These are phyloP conservation scores for Papilio glaucus DNA, from an alignment of 1,140 invertebrate genomes.

Conservation along the genomic window DNA sequence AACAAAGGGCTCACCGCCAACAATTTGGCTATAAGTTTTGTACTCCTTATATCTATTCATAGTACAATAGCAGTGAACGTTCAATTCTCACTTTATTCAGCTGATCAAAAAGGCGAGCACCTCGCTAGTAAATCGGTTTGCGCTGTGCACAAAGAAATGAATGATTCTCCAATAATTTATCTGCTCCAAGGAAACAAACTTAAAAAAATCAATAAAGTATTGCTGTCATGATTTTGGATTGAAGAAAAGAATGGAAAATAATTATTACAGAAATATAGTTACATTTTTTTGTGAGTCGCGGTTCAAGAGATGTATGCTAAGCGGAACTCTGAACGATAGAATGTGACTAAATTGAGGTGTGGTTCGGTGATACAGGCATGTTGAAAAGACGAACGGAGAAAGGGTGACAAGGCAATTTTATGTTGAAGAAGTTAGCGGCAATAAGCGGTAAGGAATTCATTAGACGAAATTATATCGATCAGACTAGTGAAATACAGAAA, in stretches of 20 bases:
- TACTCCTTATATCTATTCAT: neutral
- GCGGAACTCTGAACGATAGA: too few species aligned
- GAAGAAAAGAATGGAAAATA: neutral
- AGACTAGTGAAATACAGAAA: too few species aligned
- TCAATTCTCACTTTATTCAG: slow-evolving; percentile 12
- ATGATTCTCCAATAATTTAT: slow-evolving; percentile 27
- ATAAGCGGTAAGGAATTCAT: too few species aligned
- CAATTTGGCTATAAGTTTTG: neutral
- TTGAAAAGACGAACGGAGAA: too few species aligned
- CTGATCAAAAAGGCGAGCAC: slow-evolving; percentile 30
- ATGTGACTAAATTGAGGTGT: too few species aligned
- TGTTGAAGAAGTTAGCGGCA: too few species aligned
- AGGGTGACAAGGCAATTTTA: too few species aligned
- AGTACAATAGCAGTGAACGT: neutral
- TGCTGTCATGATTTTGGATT: neutral
- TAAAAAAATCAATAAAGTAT: slow-evolving; percentile 8
- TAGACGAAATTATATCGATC: too few species aligned
- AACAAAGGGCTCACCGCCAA: neutral
- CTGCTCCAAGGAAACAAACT: neutral
- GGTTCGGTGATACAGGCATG: too few species aligned
- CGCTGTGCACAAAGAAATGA: slow-evolving; percentile 26
- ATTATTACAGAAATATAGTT: too few species aligned
- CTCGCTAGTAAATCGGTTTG: slow-evolving; percentile 24
- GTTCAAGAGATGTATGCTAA: too few species aligned
- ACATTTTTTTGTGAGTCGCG: too few species aligned